These are phyloP conservation scores for Todiramphus chloris DNA, from an alignment of 2,113 vertebrate genomes.

Conservation along the genomic window DNA sequence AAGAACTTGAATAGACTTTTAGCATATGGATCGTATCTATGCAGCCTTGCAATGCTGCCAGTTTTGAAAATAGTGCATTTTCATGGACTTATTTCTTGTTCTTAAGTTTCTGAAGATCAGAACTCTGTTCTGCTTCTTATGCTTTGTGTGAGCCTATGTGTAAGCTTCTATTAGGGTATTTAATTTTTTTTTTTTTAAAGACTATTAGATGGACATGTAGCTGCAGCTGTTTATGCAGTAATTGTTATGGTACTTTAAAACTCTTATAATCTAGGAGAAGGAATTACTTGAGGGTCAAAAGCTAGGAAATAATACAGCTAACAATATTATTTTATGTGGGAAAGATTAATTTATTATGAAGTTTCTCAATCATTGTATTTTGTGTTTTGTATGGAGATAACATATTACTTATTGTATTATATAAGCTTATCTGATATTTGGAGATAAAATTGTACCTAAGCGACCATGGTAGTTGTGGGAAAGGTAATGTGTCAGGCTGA, in stretches of 20 bases:
- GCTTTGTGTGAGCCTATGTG: not conserved
- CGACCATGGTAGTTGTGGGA: not conserved
- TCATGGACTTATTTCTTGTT: not conserved
- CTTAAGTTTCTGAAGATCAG: not conserved
- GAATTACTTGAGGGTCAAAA: conserved; percentile 50
- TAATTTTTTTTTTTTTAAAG: not conserved
- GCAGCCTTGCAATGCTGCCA: not conserved
- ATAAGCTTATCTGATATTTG: not conserved
- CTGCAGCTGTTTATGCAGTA: conserved; percentile 25
- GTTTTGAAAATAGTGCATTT: not conserved
- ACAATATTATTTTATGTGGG: not conserved
- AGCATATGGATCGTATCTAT: not conserved
- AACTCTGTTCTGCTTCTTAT: not conserved
- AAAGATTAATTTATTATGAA: not conserved
- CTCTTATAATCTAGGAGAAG: conserved; percentile 1
- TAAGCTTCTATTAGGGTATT: not conserved
- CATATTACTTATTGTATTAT: not conserved
- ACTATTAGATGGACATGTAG: conserved; percentile 22
- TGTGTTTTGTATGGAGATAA: not conserved
- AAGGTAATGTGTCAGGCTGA: not conserved
- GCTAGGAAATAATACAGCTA: conserved; percentile 33
- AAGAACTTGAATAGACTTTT: not conserved
- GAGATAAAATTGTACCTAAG: conserved; percentile 5
- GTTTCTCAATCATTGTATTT: not conserved
- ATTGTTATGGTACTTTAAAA: conserved; percentile 41